Evolutionary conservation across 2,888 invertebrate species (phyloP).

Genomic region (Phorcus lineatus): DNA sequence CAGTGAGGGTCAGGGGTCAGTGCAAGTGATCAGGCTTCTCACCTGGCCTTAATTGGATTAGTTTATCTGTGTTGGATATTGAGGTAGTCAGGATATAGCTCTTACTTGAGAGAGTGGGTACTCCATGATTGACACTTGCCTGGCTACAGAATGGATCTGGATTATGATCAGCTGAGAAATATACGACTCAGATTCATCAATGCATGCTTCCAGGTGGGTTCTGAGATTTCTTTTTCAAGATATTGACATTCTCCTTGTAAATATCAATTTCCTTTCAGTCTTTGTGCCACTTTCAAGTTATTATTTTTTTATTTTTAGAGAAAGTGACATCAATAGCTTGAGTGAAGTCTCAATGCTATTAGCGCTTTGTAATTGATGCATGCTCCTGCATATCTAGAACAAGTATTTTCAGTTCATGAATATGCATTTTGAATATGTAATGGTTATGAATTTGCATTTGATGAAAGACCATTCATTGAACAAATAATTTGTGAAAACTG

Average conservation of each 20-base stretch:
- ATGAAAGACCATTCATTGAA: background rate
- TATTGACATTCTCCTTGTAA: no score
- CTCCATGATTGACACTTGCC: background rate
- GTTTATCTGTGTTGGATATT: background rate
- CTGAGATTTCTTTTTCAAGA: background rate
- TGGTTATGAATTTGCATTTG: background rate
- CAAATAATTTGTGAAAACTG: no score
- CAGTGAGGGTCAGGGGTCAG: background rate
- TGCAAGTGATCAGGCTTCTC: background rate
- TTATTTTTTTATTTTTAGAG: no score
- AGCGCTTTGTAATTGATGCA: no score
- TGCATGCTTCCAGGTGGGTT: conserved; percentile 50
- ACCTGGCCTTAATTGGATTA: background rate
- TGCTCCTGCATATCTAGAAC: background rate
- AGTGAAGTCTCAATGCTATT: no score
- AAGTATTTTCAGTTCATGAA: background rate
- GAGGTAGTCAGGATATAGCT: no score
- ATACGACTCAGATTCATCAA: conserved; percentile 52
- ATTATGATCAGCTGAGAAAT: conserved; percentile 58
- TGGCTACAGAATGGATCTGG: conserved; percentile 53
- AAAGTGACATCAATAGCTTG: no score
- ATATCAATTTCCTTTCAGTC: no score
- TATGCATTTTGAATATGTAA: background rate
- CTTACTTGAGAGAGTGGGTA: no score
- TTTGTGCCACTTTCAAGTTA: no score